A percentile compares a stretch with the other conserved stretches of the same genome.
Evolutionary conservation across 2,113 vertebrate species (phyloP).

Genomic region (Zapornia atra): DNA sequence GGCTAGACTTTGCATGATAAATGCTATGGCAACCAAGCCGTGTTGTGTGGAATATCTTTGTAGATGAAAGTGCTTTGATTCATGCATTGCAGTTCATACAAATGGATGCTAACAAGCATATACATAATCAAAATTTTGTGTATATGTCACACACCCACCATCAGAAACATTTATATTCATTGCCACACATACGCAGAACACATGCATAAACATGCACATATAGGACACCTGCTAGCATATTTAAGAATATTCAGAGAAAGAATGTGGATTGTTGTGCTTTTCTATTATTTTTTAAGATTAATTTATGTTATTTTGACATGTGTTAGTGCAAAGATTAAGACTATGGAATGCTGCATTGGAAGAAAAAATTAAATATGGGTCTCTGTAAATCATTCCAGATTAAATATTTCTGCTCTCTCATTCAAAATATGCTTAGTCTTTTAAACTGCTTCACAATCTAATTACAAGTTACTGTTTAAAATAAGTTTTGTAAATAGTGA

Average conservation of each 20-base stretch:
- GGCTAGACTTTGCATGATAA: slow-evolving; percentile 14
- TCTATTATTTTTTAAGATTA: background rate
- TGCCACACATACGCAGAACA: background rate
- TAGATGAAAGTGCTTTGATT: slow-evolving; percentile 51
- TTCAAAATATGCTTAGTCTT: slow-evolving; percentile 65
- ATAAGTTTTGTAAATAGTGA: slow-evolving; percentile 32
- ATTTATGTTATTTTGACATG: slow-evolving; percentile 13
- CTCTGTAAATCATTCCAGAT: slow-evolving; percentile 70
- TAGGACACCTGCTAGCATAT: slow-evolving; percentile 20
- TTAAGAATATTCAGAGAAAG: background rate
- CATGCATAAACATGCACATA: background rate
- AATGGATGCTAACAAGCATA: background rate
- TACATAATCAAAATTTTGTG: background rate
- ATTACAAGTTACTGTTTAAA: slow-evolving; percentile 65
- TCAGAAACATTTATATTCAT: background rate
- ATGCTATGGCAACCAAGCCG: slow-evolving; percentile 30
- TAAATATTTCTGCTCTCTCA: slow-evolving; percentile 76
- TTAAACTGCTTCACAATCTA: slow-evolving; percentile 70
- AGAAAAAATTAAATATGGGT: slow-evolving; percentile 73
- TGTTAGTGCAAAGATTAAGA: slow-evolving; percentile 30
- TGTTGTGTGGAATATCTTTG: slow-evolving; percentile 16
- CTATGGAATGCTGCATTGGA: slow-evolving; percentile 56
- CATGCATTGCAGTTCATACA: background rate
- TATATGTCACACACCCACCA: background rate
- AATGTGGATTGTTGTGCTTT: slow-evolving; percentile 37